Base-by-base conservation (phyloP, 2,888 invertebrate species). In the Fabriciana adippe region DNA sequence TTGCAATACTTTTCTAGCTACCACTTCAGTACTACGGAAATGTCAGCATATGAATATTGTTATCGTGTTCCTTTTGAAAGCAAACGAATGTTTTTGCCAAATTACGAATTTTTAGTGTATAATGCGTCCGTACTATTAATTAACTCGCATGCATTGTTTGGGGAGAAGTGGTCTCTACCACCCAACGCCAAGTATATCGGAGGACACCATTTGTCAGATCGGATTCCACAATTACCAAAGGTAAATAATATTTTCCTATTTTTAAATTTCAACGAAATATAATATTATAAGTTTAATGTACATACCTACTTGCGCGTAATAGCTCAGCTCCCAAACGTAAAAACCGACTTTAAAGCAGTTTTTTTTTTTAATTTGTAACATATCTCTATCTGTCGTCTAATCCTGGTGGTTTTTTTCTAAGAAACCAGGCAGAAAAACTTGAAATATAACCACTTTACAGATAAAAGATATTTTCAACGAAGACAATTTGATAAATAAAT, bases 81-180 rank as follows among this genome's bases (percentile, higher is more conserved):
- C 31, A 81, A 82, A 54, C 79, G 77, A 26, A 81, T 77, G n/a
- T 45, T 71, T 2, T 75, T 78, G 2, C 80, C 83, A 0, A 72
- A 76, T 21, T 86, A 83, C 73, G 84, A 84, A 41, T 66, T 74
- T 2, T 71, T 83, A 16, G 72, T 82, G 15, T 76, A 79, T 73
- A 81, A 81, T 55, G 83, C 76, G 0, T 82, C 86, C 0, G 65
- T 86, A 72, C 71, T 88, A 67, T 77, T 88, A 45, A 62, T 85
- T n/a, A 85, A 88, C 74, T 82, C 85, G 2, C 80, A 84, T 50
- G 81, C 84, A 0, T 71, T 80, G 21, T 73, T 87, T 18, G 84
- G 83, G 0, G 84, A 84, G 71, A 68, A 72, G 0, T 57, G 84
- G 64, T 76, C 85, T 0, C 57, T 86, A 64, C 85, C 88, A 0